phyloP scores from a whole-genome alignment of 2,113 vertebrate genomes.

The Kobus ellipsiprymnus region DNA sequence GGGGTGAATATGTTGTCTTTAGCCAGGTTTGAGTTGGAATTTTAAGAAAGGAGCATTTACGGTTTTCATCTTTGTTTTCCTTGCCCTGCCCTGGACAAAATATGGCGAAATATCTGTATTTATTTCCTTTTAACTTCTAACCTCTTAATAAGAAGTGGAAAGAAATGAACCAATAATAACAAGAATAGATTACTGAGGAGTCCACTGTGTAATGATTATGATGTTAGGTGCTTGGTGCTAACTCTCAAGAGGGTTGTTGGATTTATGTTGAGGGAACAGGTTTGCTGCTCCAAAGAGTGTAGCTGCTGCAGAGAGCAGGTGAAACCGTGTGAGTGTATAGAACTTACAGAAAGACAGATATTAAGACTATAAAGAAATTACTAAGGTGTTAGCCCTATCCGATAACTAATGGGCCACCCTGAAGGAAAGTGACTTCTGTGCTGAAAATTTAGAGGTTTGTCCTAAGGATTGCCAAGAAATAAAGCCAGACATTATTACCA shows the following conservation, averaged over 20 bases:
- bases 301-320: too few relatives aligned
- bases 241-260: neutral
- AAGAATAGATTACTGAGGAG: neutral
- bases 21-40: neutral
- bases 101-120: neutral
- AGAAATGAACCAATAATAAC: neutral
- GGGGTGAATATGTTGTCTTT: neutral
- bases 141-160: neutral
- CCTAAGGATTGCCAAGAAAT: neutral
- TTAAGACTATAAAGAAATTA: neutral
- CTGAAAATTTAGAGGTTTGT: neutral
- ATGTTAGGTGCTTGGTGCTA: fast-evolving
- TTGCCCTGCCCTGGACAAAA: neutral
- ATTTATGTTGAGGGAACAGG: neutral
- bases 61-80: neutral
- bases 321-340: neutral
- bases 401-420: neutral
- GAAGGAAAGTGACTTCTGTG: neutral
- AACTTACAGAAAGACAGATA: neutral
- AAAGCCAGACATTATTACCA: too few relatives aligned
- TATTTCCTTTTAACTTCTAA: neutral
- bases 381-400: neutral
- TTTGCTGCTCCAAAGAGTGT: neutral
- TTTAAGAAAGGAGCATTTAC: neutral
- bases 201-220: neutral